These are phyloP conservation scores for Embidobia sp. DNA, from an alignment of 2,888 invertebrate genomes.

Conservation along the genomic window DNA sequence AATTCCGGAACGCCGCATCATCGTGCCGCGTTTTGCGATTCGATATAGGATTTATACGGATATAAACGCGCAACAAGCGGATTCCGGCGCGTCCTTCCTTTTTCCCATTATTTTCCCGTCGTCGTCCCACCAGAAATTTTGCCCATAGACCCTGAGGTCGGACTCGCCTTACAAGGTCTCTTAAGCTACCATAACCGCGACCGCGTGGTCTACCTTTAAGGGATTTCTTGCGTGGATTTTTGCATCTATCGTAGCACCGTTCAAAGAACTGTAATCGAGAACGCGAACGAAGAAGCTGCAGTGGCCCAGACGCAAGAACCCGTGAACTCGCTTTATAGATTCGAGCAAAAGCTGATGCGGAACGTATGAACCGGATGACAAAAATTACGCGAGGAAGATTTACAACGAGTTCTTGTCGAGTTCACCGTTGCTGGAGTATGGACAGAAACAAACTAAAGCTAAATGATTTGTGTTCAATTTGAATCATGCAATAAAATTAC, in stretches of 20 bases:
- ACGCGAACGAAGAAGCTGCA: conserved; percentile 23
- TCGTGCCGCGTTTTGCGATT: conserved; percentile 31
- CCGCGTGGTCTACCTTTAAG: conserved; percentile 44
- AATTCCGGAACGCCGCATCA: conserved; percentile 37
- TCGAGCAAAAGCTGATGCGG: conserved; percentile 37
- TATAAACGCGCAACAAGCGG: conserved; percentile 27
- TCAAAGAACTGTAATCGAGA: conserved; percentile 38
- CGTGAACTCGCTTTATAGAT: background rate
- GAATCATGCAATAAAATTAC: too few species aligned
- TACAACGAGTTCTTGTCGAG: too few species aligned
- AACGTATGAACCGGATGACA: too few species aligned
- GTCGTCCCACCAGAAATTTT: conserved; percentile 19
- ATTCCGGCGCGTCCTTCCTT: conserved; percentile 32
- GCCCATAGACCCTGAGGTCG: conserved; percentile 25
- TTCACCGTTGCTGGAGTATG: too few species aligned
- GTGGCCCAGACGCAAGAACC: conserved; percentile 36
- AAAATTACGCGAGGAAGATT: too few species aligned
- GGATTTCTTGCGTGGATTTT: conserved; percentile 55
- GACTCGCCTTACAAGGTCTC: conserved; percentile 56
- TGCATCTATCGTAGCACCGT: conserved; percentile 50
- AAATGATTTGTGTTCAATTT: too few species aligned
- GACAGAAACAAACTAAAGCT: too few species aligned
- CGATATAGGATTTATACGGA: conserved; percentile 48
- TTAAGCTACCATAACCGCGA: conserved; percentile 41
- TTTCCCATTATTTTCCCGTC: conserved; percentile 35